Evolutionary conservation across 2,113 vertebrate species (phyloP).

Genomic region (Herpailurus yagouaroundi): DNA sequence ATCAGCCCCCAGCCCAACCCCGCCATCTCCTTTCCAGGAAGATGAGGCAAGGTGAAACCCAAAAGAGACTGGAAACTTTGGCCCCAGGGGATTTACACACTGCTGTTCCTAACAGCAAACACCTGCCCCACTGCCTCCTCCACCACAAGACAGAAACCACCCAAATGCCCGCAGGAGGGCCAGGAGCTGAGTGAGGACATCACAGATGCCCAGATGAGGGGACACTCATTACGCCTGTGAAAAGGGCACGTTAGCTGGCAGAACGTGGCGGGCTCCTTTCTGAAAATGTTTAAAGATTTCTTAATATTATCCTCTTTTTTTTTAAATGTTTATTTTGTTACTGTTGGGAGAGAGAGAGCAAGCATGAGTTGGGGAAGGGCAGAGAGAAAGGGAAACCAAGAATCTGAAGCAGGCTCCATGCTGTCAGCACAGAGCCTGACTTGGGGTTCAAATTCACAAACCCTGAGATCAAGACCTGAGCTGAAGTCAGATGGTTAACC

Average conservation of each 20-base stretch:
- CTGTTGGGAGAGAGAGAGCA: no score
- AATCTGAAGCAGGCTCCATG: no score
- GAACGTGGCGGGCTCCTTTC: not conserved
- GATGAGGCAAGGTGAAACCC: not conserved
- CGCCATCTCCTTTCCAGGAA: fast-evolving
- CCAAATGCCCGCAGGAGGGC: not conserved
- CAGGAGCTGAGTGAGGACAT: not conserved
- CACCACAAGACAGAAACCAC: not conserved
- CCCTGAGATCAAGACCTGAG: no score
- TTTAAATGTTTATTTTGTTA: no score
- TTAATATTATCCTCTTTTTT: not conserved
- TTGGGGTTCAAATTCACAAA: no score
- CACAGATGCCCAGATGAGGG: not conserved
- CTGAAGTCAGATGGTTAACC: no score
- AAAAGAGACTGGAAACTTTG: not conserved
- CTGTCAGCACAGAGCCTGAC: no score
- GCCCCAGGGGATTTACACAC: no score
- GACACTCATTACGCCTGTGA: fast-evolving
- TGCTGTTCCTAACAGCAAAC: not conserved
- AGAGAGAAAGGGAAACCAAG: no score
- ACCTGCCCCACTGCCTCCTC: not conserved
- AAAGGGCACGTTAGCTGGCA: not conserved
- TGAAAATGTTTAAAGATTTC: not conserved
- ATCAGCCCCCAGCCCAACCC: not conserved
- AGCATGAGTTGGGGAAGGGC: no score